These are phyloP conservation scores for Charina bottae DNA, from an alignment of 2,113 vertebrate genomes.

Conservation along the genomic window DNA sequence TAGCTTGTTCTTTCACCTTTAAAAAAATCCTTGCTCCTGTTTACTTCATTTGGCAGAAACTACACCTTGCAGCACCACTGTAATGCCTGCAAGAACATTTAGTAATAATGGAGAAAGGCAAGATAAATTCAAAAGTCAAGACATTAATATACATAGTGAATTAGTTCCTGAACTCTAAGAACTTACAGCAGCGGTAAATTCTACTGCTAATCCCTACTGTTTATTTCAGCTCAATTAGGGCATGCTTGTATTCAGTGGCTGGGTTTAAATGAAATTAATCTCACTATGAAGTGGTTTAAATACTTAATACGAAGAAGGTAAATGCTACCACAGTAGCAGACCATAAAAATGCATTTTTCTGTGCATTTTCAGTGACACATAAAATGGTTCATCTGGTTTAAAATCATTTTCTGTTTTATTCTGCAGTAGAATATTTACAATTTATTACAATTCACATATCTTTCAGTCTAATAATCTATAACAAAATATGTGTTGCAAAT, in stretches of 20 bases:
- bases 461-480: conserved; percentile 48
- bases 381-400: background rate
- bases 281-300: background rate
- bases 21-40: too few relatives aligned
- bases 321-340: too few relatives aligned
- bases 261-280: background rate
- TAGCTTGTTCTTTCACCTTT: background rate
- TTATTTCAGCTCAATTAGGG: background rate
- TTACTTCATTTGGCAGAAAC: background rate
- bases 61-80: background rate
- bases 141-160: background rate
- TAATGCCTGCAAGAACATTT: background rate
- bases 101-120: background rate
- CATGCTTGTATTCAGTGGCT: background rate
- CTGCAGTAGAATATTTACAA: conserved; percentile 52
- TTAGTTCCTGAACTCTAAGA: background rate
- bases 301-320: background rate
- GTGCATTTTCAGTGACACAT: background rate
- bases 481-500: conserved; percentile 61
- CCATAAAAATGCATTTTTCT: background rate
- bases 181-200: background rate
- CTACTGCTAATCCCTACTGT: background rate
- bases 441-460: conserved; percentile 50
- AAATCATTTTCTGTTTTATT: conserved; percentile 23
- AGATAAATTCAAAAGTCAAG: background rate